phyloP scores from a whole-genome alignment of 2,888 invertebrate species.

The Orchesellides sinensis region DNA sequence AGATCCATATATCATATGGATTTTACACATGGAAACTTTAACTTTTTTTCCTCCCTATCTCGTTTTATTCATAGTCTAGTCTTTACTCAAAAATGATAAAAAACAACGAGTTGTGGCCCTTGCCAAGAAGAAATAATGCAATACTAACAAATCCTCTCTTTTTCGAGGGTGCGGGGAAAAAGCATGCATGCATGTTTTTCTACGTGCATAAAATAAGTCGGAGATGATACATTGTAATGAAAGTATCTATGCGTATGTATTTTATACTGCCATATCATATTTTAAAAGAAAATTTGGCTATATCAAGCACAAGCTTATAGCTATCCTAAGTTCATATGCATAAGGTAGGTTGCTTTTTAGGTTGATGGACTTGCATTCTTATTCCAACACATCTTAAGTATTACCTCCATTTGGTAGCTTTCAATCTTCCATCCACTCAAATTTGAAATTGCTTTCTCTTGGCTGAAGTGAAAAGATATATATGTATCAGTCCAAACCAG shows the following conservation, averaged over 20 bases:
- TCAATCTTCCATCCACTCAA: conserved; percentile 62
- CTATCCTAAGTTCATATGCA: too few species aligned
- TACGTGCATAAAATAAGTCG: conserved; percentile 36
- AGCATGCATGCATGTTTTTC: conserved; percentile 49
- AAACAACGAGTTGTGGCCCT: conserved; percentile 59
- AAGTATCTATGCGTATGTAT: neutral
- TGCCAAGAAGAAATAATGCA: conserved; percentile 64
- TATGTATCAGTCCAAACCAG: conserved; percentile 47
- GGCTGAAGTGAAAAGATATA: conserved; percentile 49
- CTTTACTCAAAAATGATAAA: conserved; percentile 54
- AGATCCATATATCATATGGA: conserved; percentile 57
- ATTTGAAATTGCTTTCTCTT: conserved; percentile 59
- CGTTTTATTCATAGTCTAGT: conserved; percentile 23
- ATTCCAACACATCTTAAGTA: conserved; percentile 50
- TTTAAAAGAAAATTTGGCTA: too few species aligned
- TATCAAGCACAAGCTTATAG: too few species aligned
- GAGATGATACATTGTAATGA: neutral
- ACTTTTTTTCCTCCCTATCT: conserved; percentile 16
- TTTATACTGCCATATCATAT: conserved; percentile 29
- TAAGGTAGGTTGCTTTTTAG: conserved; percentile 37
- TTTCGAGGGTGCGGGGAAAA: conserved; percentile 44
- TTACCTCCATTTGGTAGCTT: conserved; percentile 59
- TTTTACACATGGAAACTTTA: conserved; percentile 49
- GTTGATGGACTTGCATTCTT: conserved; percentile 61
- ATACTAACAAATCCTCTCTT: conserved; percentile 61